Conservation (phyloP, 2,113 vertebrate genomes). For the Halichoerus grypus region DNA sequence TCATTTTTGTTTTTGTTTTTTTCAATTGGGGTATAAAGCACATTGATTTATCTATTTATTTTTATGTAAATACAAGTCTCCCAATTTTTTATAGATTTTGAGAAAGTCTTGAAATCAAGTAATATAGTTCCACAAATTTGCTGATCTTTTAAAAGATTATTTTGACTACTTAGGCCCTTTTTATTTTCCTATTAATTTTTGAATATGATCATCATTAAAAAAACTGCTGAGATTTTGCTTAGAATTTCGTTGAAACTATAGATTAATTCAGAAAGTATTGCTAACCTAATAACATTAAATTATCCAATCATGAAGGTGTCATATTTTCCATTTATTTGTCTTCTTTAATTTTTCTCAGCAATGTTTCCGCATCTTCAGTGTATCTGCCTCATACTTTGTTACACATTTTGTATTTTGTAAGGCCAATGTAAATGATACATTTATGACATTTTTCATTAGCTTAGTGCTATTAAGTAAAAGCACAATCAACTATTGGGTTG, state of each 20-base stretch:
- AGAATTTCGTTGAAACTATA: neutral
- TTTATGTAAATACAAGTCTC: neutral
- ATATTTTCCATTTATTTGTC: neutral
- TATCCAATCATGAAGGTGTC: neutral
- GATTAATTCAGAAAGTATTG: neutral
- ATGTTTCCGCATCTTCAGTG: neutral
- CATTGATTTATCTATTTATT: neutral
- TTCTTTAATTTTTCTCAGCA: constrained; percentile 7
- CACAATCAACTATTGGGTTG: neutral
- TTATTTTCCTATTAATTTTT: constrained; percentile 15
- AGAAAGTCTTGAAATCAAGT: neutral
- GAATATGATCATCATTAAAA: neutral
- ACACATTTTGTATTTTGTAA: neutral
- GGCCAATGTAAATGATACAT: neutral
- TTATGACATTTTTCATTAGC: neutral
- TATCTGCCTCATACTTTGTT: neutral
- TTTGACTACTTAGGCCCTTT: neutral
- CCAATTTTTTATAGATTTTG: neutral
- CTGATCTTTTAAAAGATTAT: neutral
- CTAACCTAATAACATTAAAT: neutral
- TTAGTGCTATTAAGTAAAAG: neutral
- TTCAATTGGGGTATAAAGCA: neutral
- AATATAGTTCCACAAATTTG: neutral
- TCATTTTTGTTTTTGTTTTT: neutral
- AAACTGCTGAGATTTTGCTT: neutral